These are phyloP conservation scores for Agriopis aurantiaria DNA, from an alignment of 2,888 invertebrate genomes.

Conservation along the genomic window DNA sequence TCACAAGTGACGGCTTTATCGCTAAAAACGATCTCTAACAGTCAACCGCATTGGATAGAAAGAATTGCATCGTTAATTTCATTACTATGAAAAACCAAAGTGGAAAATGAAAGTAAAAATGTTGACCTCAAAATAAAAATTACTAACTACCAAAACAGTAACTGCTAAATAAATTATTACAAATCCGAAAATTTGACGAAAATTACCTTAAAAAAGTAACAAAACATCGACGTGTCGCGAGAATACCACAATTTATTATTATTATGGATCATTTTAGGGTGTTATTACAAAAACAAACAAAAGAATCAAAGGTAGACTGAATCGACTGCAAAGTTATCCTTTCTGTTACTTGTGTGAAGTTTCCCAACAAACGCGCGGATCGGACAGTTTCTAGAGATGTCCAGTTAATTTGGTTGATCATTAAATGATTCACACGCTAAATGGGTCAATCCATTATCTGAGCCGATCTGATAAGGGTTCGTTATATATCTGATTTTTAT, in stretches of 20 bases:
- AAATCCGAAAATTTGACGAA: conserved; percentile 15
- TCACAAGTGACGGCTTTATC: no score
- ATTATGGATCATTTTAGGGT: conserved; percentile 54
- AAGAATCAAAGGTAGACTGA: conserved; percentile 44
- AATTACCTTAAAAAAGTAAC: conserved; percentile 32
- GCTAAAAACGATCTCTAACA: no score
- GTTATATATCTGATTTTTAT: conserved; percentile 70
- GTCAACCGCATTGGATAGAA: no score
- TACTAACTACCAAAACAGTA: not conserved
- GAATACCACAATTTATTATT: conserved; percentile 55
- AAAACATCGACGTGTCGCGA: conserved; percentile 37
- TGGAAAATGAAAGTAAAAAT: no score
- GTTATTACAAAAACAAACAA: conserved; percentile 61
- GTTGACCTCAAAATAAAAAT: no score
- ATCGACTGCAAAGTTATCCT: conserved; percentile 44
- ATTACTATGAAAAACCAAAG: no score
- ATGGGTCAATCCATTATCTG: conserved; percentile 83
- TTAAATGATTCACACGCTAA: conserved; percentile 79
- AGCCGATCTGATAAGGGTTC: conserved; percentile 80
- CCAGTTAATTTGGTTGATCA: conserved; percentile 51
- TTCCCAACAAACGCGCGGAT: not conserved
- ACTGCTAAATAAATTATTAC: conserved; percentile 1
- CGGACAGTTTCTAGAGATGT: conserved; percentile 33
- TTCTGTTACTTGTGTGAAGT: conserved; percentile 20
- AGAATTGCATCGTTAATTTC: no score